Evolutionary conservation across 2,113 vertebrate species (phyloP).

Genomic region (Nanger granti): DNA sequence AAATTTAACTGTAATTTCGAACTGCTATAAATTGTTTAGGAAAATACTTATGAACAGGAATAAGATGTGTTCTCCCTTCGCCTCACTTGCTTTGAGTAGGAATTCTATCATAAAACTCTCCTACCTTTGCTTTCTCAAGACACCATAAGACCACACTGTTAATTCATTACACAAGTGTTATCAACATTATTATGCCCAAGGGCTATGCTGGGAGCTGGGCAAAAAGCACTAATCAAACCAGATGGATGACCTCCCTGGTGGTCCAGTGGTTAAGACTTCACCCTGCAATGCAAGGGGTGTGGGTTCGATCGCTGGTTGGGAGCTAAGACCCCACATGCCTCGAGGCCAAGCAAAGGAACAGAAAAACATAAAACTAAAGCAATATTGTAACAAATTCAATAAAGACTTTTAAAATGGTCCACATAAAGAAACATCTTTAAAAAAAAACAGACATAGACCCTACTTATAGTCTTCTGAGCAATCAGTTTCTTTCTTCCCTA

Average conservation of each 20-base stretch:
- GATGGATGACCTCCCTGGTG: background rate
- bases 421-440: background rate
- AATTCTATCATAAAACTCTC: background rate
- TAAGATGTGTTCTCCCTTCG: background rate
- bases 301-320: background rate
- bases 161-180: background rate
- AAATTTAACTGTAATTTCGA: constrained; percentile 42
- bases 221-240: background rate
- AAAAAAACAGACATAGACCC: background rate
- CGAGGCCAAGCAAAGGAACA: background rate
- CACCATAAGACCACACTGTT: background rate
- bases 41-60: constrained; percentile 1
- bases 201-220: background rate
- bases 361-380: background rate
- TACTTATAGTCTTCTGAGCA: background rate
- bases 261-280: background rate
- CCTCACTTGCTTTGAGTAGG: background rate
- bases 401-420: background rate
- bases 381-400: background rate
- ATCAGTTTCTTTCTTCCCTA: background rate
- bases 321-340: background rate
- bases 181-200: background rate
- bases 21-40: background rate
- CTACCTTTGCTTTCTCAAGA: background rate
- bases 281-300: background rate